Percentiles rank a stretch among this genome's conserved stretches.
Conservation (phyloP, 53 echinoderm and acorn worm genomes). For the Hippasteria phrygiana region DNA sequence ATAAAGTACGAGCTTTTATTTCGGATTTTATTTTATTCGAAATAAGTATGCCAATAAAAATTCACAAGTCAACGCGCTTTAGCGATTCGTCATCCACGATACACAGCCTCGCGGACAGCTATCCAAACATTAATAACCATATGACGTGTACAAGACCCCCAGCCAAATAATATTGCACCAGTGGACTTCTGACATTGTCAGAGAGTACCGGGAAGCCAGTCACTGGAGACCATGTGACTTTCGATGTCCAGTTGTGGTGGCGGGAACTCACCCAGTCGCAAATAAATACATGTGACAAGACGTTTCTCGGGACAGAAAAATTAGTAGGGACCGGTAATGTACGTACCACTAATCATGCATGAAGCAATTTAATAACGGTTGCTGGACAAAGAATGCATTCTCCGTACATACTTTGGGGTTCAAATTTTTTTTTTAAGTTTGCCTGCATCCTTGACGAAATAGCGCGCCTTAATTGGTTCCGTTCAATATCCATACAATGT, state of each 20-base stretch:
- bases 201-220: background rate
- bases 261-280: constrained; percentile 37
- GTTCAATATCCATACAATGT: constrained; percentile 13
- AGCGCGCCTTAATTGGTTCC: constrained; percentile 5
- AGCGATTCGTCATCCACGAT: constrained; percentile 49
- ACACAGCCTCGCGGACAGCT: constrained; percentile 38
- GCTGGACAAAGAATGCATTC: background rate
- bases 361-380: constrained; percentile 28
- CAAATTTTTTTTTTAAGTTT: background rate
- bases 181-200: constrained; percentile 48
- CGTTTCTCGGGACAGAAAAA: background rate
- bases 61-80: constrained; percentile 16
- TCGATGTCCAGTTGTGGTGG: constrained; percentile 28
- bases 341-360: background rate
- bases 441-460: background rate
- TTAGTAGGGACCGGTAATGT: background rate
- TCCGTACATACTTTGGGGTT: background rate
- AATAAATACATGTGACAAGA: constrained; percentile 32
- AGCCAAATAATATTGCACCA: constrained; percentile 15
- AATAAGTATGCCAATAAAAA: background rate
- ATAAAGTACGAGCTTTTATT: too few relatives aligned
- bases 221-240: constrained; percentile 13
- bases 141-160: constrained; percentile 36
- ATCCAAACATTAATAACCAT: constrained; percentile 38
- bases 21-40: background rate